A percentile compares a stretch with the other conserved stretches of the same genome.
phyloP scores from a whole-genome alignment of 2,797 vertebrate genomes.

The Spheniscus humboldti region DNA sequence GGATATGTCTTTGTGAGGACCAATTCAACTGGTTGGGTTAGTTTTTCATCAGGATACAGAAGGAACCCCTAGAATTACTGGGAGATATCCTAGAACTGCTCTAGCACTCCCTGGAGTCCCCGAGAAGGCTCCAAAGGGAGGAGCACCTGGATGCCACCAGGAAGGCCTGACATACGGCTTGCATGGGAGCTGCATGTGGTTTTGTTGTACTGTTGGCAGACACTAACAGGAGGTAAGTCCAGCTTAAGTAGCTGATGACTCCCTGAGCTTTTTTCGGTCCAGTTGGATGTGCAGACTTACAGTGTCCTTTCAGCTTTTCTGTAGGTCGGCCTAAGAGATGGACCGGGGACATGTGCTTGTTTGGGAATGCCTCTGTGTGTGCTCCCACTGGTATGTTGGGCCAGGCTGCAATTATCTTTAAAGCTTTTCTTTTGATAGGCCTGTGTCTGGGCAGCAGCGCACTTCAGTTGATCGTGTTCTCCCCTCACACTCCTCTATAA shows the following conservation, averaged over 20 bases:
- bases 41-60: background rate
- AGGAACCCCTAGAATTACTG: background rate
- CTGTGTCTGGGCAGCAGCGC: background rate
- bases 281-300: background rate
- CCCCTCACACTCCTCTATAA: background rate
- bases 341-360: background rate
- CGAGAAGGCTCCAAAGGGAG: background rate
- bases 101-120: background rate
- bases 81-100: background rate
- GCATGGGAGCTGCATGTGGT: rapidly evolving
- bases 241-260: background rate
- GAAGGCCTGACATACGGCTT: background rate
- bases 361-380: background rate
- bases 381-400: background rate
- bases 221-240: background rate
- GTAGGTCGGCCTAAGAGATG: background rate
- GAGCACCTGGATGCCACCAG: background rate
- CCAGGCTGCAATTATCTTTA: background rate
- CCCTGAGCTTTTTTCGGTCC: background rate
- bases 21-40: background rate
- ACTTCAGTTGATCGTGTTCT: background rate
- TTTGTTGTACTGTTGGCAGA: background rate
- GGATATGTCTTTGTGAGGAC: background rate
- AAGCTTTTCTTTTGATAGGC: background rate
- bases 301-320: background rate